Conservation (phyloP, 2,888 invertebrate genomes). For the Ypsolopha sequella region DNA sequence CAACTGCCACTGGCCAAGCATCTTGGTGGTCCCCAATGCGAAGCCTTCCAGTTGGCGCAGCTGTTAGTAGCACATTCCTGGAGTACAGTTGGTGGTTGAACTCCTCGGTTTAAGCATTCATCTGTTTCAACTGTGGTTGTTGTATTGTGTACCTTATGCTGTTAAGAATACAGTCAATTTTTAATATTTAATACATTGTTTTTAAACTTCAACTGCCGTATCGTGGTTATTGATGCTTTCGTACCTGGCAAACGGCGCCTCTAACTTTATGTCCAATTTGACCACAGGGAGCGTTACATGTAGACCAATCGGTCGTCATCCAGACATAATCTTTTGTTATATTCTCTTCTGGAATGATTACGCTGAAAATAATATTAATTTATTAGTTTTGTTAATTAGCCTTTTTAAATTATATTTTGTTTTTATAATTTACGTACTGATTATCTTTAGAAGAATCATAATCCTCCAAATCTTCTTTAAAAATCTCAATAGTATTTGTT, state of each 20-base stretch:
- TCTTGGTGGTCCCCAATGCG: slow-evolving; percentile 34
- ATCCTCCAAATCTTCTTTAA: slow-evolving; percentile 26
- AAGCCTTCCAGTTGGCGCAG: slow-evolving; percentile 40
- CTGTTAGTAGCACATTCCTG: slow-evolving; percentile 30
- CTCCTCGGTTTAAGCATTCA: slow-evolving; percentile 36
- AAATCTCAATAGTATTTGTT: slow-evolving; percentile 18
- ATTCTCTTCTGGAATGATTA: slow-evolving; percentile 37
- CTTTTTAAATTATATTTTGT: not conserved
- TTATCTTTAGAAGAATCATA: slow-evolving; percentile 23
- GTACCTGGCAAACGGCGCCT: slow-evolving; percentile 79
- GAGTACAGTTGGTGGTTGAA: slow-evolving; percentile 39
- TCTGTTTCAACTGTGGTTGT: slow-evolving; percentile 67
- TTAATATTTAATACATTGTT: not conserved
- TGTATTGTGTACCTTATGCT: slow-evolving; percentile 43
- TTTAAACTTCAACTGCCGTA: not conserved
- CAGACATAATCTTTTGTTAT: slow-evolving; percentile 76
- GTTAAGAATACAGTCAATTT: slow-evolving; percentile 60
- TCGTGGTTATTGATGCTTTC: slow-evolving; percentile 12
- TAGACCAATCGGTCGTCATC: slow-evolving; percentile 88
- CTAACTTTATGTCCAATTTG: slow-evolving; percentile 80
- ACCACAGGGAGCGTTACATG: slow-evolving; percentile 87
- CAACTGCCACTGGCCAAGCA: slow-evolving; percentile 59
- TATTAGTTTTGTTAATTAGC: not conserved
- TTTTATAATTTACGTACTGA: slow-evolving; percentile 19
- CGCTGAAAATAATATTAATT: slow-evolving; percentile 4